Evolutionary conservation across 1,140 invertebrate genomes (phyloP), one percentile per base, ranked within the genome.

Genomic region (Triops cancriformis): DNA sequence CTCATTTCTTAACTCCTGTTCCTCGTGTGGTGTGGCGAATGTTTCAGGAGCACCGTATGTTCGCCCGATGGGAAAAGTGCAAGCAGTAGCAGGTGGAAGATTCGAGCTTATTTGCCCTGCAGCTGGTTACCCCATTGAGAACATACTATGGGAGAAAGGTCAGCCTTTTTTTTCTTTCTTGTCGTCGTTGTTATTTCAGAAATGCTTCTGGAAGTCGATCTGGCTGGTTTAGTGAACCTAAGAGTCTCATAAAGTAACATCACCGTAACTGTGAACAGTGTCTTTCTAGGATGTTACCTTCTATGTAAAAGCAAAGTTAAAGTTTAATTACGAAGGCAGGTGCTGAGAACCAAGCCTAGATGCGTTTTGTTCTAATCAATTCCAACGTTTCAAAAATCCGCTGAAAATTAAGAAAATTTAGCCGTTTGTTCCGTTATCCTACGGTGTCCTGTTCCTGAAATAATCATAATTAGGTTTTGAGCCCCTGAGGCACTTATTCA

Each of bases 21-120:
- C 31, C 31, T 7, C 31, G 31, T 2, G 31, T 37, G 31, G 2
- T 37, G 7, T 37, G 31, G 7, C 31, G 74, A 31, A 1, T 73
- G n/a, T 18, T 81, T 42, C 82, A 94, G 93, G 95, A 11, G 86
- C 92, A 73, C 95, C 95, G 12, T 94, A 91, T 83, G 94, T 98
- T 77, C 87, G 95, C 76, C 89, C 91, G 81, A 97, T 97, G 94
- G 90, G 91, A 14, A 95, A 95, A 86, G 90, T 96, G 41, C 94
- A 93, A 6, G 94, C 94, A 0, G 91, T 97, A 18, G 94, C 95
- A 37, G 94, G 94, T 74, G 91, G 90, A 82, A 90, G 91, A 84
- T 88, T 96, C 79, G 87, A 91, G 81, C 91, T 98, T 82, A 93
- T 94, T 84, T 98, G 95, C 86, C 94, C 95, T 74, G 95, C 96